phyloP scores from a whole-genome alignment of 2,797 vertebrate species.

The Bradypus variegatus region DNA sequence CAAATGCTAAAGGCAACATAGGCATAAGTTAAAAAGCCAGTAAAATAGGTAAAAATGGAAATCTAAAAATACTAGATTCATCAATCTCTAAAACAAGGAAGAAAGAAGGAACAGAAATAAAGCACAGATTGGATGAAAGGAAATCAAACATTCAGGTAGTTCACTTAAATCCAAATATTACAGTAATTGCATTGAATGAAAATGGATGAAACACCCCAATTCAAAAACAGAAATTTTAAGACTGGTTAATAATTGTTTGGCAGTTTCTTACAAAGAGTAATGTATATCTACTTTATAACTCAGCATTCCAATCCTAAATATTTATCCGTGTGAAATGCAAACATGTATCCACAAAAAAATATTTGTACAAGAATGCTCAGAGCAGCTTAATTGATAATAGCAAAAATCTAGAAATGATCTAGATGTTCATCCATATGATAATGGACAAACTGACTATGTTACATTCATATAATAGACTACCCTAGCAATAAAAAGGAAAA shows the following conservation, averaged over 20 bases:
- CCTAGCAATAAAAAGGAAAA: neutral
- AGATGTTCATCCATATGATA: neutral
- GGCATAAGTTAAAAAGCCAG: neutral
- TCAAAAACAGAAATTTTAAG: neutral
- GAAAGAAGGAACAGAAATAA: neutral
- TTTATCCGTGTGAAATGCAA: slow-evolving; percentile 20
- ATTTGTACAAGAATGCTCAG: neutral
- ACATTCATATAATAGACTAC: neutral
- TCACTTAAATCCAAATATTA: neutral
- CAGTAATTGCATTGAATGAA: neutral
- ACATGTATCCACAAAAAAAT: neutral
- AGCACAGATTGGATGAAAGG: neutral
- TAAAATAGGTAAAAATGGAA: neutral
- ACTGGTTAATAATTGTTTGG: neutral
- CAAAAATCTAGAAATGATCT: neutral
- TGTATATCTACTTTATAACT: neutral
- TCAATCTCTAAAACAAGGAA: neutral
- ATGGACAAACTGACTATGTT: neutral
- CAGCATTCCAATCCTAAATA: neutral
- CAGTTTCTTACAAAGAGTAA: neutral
- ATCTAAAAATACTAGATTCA: neutral
- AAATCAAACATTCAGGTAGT: neutral
- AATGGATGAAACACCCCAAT: neutral
- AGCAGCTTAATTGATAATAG: neutral
- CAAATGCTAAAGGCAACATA: neutral